A percentile compares a stretch with the other conserved stretches of the same genome.
phyloP scores from a whole-genome alignment of 2,888 invertebrate genomes.

The Dicyrtomina minuta region DNA sequence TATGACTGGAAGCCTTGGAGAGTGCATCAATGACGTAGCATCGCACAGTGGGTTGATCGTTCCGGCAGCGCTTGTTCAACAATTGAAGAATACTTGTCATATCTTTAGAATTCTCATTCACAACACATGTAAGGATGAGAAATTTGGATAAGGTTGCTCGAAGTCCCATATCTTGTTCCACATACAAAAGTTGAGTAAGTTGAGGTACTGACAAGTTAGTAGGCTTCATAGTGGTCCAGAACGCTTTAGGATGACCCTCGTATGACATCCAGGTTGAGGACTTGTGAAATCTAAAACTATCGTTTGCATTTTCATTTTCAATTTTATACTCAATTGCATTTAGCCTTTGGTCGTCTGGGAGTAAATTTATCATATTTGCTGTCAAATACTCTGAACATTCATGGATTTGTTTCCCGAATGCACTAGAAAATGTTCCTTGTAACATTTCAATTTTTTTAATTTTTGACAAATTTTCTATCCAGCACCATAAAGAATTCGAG shows the following conservation, averaged over 20 bases:
- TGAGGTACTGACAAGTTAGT: conserved; percentile 37
- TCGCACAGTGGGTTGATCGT: conserved; percentile 44
- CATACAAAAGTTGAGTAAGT: conserved; percentile 32
- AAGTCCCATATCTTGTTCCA: conserved; percentile 39
- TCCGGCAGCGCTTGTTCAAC: conserved; percentile 38
- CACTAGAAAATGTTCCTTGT: conserved; percentile 34
- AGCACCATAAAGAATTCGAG: conserved; percentile 5
- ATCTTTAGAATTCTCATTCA: conserved; percentile 38
- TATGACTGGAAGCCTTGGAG: conserved; percentile 31
- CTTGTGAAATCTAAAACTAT: conserved; percentile 26
- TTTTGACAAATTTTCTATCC: conserved; percentile 40
- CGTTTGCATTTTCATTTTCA: conserved; percentile 20
- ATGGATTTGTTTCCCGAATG: conserved; percentile 37
- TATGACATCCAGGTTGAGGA: conserved; percentile 26
- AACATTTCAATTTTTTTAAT: conserved; percentile 36
- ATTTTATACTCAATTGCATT: conserved; percentile 41
- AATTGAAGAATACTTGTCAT: conserved; percentile 39
- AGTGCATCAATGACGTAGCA: conserved; percentile 38
- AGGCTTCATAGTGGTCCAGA: conserved; percentile 44
- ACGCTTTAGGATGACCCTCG: conserved; percentile 39
- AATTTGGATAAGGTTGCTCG: conserved; percentile 37
- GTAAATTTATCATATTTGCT: conserved; percentile 35
- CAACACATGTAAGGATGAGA: conserved; percentile 40
- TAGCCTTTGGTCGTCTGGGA: conserved; percentile 33
- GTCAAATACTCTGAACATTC: conserved; percentile 42